Base-by-base conservation (phyloP, 35 echinoderm and acorn worm genomes). In the Patiria miniata region DNA sequence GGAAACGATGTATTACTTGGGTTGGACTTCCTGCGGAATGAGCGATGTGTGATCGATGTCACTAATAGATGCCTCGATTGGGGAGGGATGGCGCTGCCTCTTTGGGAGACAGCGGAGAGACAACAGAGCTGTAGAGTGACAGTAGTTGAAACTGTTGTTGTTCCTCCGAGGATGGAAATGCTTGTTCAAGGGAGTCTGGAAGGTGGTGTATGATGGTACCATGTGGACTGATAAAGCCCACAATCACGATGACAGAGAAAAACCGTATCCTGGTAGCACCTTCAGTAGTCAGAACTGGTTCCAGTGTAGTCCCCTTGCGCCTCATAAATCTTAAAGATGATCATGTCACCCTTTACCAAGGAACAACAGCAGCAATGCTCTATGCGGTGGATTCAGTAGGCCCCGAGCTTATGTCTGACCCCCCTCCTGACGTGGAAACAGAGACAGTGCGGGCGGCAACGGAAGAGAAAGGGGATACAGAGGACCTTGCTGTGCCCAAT, bases 101-200 rank as follows among this genome's bases (percentile, higher is more conserved):
- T 50, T 53, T 56, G 54, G 50, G 16, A 30, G 39, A 37, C 21
- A 29, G 52, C 50, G 15, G 54, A 29, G 1, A 40, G 52, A 16
- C 26, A 30, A 55, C 36, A 52, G 50, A 54, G 81, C 52, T 50
- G 44, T 14, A 22, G 54, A 29, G 50, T 83, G 26, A 56, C 81
- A 1, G 2, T 83, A 4, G 4, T 7, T 2, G 44, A 83, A 16
- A 26, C n/a, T 6, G 51, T 83, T 7, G 29, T 51, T 5, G 52
- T 83, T 83, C 81, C 81, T 55, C 50, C 81, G 4, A 36, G 81
- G 36, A 50, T 23, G 17, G 81, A 83, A 28, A 83, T 83, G 81
- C 21, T 83, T 7, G 54, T 53, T 14, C n/a, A 4, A 83, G 81
- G 81, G 29, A 83, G 54, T 34, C 22, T 83, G 1, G 81, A 55